Percentiles rank a stretch among this genome's conserved stretches.
Evolutionary conservation across 2,888 invertebrate genomes (phyloP).

Genomic region (Andrena trimmerana): DNA sequence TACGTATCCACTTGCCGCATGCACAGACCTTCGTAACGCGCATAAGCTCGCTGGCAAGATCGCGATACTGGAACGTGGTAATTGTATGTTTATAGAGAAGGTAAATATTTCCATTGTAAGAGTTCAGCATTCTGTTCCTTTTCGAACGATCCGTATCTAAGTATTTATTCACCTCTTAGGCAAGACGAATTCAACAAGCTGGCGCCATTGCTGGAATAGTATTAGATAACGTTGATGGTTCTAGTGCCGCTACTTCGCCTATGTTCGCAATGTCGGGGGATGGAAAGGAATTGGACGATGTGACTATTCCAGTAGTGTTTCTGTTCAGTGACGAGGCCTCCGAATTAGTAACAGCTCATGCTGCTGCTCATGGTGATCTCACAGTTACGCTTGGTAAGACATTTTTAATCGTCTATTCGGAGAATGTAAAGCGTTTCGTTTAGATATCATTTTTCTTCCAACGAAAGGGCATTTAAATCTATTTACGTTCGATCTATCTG

Average conservation of each 20-base stretch:
- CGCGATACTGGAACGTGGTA: slow-evolving; percentile 94
- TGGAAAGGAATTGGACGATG: slow-evolving; percentile 90
- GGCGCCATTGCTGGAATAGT: slow-evolving; percentile 95
- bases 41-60: slow-evolving; percentile 90
- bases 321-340: slow-evolving; percentile 92
- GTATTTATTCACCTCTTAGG: slow-evolving; percentile 84
- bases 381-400: slow-evolving; percentile 80
- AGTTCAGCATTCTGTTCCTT: background rate
- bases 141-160: background rate
- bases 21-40: slow-evolving; percentile 87
- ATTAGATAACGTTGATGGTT: slow-evolving; percentile 92
- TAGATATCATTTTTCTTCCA: background rate
- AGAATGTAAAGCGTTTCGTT: background rate
- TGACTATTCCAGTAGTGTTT: slow-evolving; percentile 96
- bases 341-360: slow-evolving; percentile 88
- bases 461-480: no score
- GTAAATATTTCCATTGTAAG: slow-evolving; percentile 76
- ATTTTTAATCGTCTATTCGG: slow-evolving; percentile 12
- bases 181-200: slow-evolving; percentile 91
- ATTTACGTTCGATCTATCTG: background rate
- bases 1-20: slow-evolving; percentile 91
- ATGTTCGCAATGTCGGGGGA: slow-evolving; percentile 99
- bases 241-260: slow-evolving; percentile 91
- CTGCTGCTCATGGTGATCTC: slow-evolving; percentile 71
- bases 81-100: slow-evolving; percentile 98